Evolutionary conservation across 2,797 vertebrate genomes (phyloP).

Genomic region (Anas flavirostris): DNA sequence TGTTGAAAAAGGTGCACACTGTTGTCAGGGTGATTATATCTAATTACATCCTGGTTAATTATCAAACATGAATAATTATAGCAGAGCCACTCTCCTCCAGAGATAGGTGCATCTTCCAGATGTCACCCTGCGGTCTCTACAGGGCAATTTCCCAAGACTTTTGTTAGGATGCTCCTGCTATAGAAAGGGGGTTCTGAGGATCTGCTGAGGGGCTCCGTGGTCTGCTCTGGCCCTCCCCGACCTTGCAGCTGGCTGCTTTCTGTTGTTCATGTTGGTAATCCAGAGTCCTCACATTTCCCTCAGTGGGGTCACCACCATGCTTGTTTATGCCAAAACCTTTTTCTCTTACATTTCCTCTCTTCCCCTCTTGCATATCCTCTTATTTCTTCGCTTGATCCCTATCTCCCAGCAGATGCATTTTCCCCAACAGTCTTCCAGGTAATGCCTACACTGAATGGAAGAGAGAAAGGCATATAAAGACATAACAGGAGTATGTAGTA

Average conservation of each 20-base stretch:
- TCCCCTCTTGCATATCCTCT: neutral
- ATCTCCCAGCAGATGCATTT: neutral
- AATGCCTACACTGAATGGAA: neutral
- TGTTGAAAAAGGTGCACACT: conserved; percentile 75
- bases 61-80: conserved; percentile 78
- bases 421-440: neutral
- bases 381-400: neutral
- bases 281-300: neutral
- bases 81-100: conserved; percentile 51
- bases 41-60: conserved; percentile 82
- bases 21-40: conserved; percentile 80
- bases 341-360: neutral
- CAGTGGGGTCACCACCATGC: neutral
- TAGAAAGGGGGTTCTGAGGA: neutral
- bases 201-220: neutral
- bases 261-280: neutral
- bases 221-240: neutral
- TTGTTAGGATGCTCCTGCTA: neutral
- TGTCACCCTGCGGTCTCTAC: conserved; percentile 33
- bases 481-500: neutral
- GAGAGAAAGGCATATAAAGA: neutral
- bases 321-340: neutral
- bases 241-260: neutral
- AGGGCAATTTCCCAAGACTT: conserved; percentile 44
- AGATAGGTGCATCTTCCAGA: conserved; percentile 74